Evolutionary conservation across 2,888 invertebrate genomes (phyloP).

Genomic region (Nebria salina): DNA sequence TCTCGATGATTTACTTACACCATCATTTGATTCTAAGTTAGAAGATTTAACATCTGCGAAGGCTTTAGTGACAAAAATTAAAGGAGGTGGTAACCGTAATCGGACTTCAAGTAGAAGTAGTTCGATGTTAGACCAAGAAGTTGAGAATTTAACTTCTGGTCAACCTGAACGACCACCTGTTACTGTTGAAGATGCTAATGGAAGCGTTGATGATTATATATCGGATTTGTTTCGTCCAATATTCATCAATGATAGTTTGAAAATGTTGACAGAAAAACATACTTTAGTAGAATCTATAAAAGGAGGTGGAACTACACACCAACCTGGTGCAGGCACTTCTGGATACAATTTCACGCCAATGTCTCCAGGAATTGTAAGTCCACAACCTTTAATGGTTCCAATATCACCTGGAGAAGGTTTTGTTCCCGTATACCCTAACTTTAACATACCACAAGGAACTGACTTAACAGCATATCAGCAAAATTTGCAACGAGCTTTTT

Average conservation of each 20-base stretch:
- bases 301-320: constrained; percentile 79
- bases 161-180: constrained; percentile 59
- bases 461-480: constrained; percentile 83
- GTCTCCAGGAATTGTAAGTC: constrained; percentile 65
- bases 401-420: constrained; percentile 73
- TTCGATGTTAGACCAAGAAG: constrained; percentile 61
- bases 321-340: constrained; percentile 63
- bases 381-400: constrained; percentile 70
- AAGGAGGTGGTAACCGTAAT: constrained; percentile 69
- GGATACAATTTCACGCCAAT: constrained; percentile 61
- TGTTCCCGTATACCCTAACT: constrained; percentile 72
- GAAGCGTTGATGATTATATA: constrained; percentile 76
- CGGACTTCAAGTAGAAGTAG: constrained; percentile 58
- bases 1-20: constrained; percentile 56
- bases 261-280: constrained; percentile 73
- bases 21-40: constrained; percentile 58
- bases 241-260: constrained; percentile 75
- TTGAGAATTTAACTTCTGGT: constrained; percentile 62
- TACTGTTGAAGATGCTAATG: constrained; percentile 57
- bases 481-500: constrained; percentile 87
- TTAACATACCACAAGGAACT: constrained; percentile 69
- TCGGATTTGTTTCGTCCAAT: constrained; percentile 76
- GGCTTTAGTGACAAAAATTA: constrained; percentile 64
- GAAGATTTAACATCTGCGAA: constrained; percentile 62
- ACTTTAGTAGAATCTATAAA: constrained; percentile 79